Base-by-base conservation (phyloP, 2,888 invertebrate species). In the Nemotelus nigrinus region DNA sequence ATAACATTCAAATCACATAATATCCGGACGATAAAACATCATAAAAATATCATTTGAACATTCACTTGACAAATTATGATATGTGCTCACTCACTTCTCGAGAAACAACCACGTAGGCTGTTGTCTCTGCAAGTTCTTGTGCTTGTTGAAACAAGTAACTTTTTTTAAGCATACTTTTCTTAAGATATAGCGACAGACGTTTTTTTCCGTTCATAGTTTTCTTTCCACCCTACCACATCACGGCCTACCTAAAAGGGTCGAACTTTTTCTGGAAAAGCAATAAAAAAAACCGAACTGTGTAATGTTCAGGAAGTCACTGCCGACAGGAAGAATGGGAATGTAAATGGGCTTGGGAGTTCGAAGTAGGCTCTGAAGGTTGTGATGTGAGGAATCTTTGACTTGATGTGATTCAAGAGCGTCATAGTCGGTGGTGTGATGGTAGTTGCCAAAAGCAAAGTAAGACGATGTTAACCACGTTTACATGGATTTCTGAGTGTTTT, bases 1-100 rank as follows among this genome's bases (percentile, higher is more conserved):
- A 74, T 65, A 68, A 79, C 70, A 79, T 80, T 81, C 80, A 78
- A 80, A 81, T 81, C 80, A 81, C 80, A 80, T 80, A 81, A 81
- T 79, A 78, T 80, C 80, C 80, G 80, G 80, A 79, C 78, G 80
- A 81, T 81, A 81, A 80, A 80, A 74, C 78, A 72, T 78, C 77
- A 79, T 80, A 79, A 78, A 78, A 80, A 78, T 63, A 70, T 71
- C 77, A 70, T 77, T 77, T 71, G 25, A 63, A 70, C 77, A 70
- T 77, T 67, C 65, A 76, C 78, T 79, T 79, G 79, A 79, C 76
- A 79, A 79, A 79, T 79, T 78, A 78, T 79, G 77, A 65, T 64
- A 76, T 74, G 74, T 74, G 6, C 48, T 25, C 25, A 25, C 25
- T 25, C 25, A 25, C 25, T 25, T 25, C 25, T 25, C 25, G 25